Percentiles rank a stretch among this genome's conserved stretches.
Conservation (phyloP, 2,113 vertebrate genomes). For the Tinamus guttatus region DNA sequence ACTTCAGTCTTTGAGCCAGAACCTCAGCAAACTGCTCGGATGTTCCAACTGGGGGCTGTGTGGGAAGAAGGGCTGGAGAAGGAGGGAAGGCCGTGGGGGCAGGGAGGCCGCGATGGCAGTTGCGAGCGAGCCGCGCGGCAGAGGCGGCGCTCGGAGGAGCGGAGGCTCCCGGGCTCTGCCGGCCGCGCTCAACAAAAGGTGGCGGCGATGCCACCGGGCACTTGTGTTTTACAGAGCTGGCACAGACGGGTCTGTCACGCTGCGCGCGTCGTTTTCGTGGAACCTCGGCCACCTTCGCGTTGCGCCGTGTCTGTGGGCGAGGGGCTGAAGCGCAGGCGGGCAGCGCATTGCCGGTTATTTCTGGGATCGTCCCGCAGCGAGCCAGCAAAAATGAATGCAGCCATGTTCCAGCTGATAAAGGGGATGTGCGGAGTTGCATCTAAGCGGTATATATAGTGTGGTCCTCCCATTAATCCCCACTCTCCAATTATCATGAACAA, state of each 20-base stretch:
- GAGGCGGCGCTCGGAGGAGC: slow-evolving; percentile 2
- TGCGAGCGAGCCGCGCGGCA: not conserved
- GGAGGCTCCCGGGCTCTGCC: not conserved
- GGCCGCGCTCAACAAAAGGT: slow-evolving; percentile 65
- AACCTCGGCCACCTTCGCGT: slow-evolving; percentile 64
- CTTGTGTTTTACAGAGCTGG: slow-evolving; percentile 68
- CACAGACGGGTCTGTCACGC: slow-evolving; percentile 69
- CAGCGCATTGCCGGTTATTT: slow-evolving; percentile 31
- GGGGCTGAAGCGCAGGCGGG: slow-evolving; percentile 1
- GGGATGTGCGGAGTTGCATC: not conserved
- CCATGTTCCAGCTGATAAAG: not conserved
- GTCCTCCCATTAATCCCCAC: slow-evolving; percentile 22
- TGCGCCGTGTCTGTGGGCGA: slow-evolving; percentile 39
- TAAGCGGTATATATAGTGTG: not conserved
- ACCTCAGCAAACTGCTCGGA: slow-evolving; percentile 61
- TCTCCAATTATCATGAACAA: slow-evolving; percentile 44
- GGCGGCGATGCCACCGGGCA: slow-evolving; percentile 55
- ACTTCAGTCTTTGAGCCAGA: slow-evolving; percentile 62
- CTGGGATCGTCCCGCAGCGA: slow-evolving; percentile 20
- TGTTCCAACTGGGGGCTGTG: slow-evolving; percentile 16
- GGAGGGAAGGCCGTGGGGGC: not conserved
- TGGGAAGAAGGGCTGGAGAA: not conserved
- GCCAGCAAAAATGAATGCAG: slow-evolving; percentile 3
- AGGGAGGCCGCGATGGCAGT: slow-evolving; percentile 6
- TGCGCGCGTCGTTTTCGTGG: slow-evolving; percentile 45